Evolutionary conservation across 2,797 vertebrate species (phyloP).

Genomic region (Poecilia velifera): DNA sequence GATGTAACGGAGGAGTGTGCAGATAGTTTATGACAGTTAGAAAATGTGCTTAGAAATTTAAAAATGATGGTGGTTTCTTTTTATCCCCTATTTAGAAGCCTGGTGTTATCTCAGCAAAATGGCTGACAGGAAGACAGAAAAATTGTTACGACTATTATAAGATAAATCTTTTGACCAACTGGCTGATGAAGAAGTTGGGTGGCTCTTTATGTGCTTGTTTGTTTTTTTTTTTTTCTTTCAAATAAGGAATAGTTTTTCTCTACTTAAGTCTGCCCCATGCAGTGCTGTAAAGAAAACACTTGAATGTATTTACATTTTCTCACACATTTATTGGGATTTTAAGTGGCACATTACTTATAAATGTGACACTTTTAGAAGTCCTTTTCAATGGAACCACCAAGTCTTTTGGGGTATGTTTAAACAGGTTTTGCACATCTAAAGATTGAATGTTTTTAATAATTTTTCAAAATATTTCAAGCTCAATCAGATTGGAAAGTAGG

Average conservation of each 20-base stretch:
- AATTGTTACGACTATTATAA: conserved; percentile 65
- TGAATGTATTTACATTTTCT: not conserved
- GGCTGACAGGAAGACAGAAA: conserved; percentile 55
- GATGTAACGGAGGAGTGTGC: conserved; percentile 44
- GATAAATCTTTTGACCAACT: conserved; percentile 66
- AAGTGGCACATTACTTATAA: not conserved
- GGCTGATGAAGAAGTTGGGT: conserved; percentile 29
- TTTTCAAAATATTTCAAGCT: not conserved
- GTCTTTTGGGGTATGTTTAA: not conserved
- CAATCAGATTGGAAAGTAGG: not conserved
- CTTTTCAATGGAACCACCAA: not conserved
- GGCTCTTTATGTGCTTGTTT: conserved; percentile 3
- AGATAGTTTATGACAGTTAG: conserved; percentile 57
- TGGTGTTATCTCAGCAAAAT: conserved; percentile 62
- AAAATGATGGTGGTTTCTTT: conserved; percentile 36
- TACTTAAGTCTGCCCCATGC: not conserved
- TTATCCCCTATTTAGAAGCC: conserved; percentile 42
- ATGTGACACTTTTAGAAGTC: not conserved
- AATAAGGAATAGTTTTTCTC: not conserved
- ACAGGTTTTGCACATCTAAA: not conserved
- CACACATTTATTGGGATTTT: not conserved
- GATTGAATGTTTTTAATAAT: not conserved
- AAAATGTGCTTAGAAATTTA: conserved; percentile 27
- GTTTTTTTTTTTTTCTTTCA: not conserved
- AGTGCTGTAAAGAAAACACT: not conserved